Conservation (phyloP, 2,797 vertebrate species). For the Lepidocolaptes lacrymiger region DNA sequence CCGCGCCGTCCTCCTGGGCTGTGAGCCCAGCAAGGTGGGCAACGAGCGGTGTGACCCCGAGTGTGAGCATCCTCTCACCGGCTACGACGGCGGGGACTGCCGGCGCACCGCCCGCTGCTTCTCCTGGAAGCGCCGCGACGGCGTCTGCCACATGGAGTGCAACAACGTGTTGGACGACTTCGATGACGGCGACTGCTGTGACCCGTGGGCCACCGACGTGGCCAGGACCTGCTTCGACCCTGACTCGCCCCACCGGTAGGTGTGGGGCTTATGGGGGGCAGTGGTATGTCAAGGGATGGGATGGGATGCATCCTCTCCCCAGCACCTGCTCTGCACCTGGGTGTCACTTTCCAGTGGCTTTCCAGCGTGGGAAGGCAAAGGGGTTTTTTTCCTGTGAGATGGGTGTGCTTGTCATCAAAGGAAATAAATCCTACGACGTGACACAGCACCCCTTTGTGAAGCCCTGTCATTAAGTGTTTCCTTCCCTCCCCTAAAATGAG, state of each 20-base stretch:
- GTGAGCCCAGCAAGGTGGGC: constrained; percentile 91
- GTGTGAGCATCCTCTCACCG: constrained; percentile 92
- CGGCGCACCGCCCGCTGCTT: constrained; percentile 86
- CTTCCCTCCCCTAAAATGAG: fast-evolving
- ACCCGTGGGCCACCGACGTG: constrained; percentile 84
- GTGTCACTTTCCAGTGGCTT: fast-evolving
- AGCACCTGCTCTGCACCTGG: fast-evolving
- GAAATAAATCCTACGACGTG: not conserved
- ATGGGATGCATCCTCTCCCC: not conserved
- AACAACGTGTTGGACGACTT: constrained; percentile 94
- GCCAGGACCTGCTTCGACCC: constrained; percentile 94
- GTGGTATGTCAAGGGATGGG: fast-evolving
- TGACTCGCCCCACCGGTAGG: constrained; percentile 91
- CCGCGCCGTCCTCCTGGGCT: constrained; percentile 89
- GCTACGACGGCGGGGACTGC: constrained; percentile 94
- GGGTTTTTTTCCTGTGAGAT: fast-evolving
- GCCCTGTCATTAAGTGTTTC: not conserved
- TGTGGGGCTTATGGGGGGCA: fast-evolving
- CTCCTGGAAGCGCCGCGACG: constrained; percentile 90
- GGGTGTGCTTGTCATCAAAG: not conserved
- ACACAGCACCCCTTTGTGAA: not conserved
- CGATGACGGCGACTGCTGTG: constrained; percentile 96
- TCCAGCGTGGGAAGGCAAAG: not conserved
- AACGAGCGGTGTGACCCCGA: constrained; percentile 93
- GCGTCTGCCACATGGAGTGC: constrained; percentile 89